A percentile compares a stretch with the other conserved stretches of the same genome.
Conservation (phyloP, 2,888 invertebrate genomes). For the Ligdia adustata region DNA sequence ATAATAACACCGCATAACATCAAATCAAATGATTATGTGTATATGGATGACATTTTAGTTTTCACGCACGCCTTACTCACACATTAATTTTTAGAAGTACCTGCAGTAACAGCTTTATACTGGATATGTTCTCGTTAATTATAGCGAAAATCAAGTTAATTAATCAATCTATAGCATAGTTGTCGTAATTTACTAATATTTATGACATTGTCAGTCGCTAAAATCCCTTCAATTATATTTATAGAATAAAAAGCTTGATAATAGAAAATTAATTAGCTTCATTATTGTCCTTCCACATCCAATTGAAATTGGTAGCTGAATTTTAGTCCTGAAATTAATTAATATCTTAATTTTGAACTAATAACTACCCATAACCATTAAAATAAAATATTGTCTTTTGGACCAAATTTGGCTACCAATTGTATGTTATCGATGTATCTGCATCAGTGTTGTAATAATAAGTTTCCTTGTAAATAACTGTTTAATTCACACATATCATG, state of each 20-base stretch:
- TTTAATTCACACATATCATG: constrained; percentile 30
- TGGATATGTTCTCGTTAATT: too few relatives aligned
- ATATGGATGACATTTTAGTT: constrained; percentile 11
- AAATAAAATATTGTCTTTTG: constrained; percentile 78
- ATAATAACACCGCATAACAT: neutral
- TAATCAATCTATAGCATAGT: too few relatives aligned
- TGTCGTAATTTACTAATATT: too few relatives aligned
- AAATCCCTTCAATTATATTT: too few relatives aligned
- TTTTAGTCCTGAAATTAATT: constrained; percentile 49
- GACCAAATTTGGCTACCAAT: constrained; percentile 75
- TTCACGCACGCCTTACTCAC: too few relatives aligned
- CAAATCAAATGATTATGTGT: neutral
- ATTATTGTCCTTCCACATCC: constrained; percentile 31
- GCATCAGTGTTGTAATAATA: neutral
- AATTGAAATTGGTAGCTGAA: constrained; percentile 71
- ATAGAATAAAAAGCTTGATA: constrained; percentile 20
- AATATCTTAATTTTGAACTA: constrained; percentile 31
- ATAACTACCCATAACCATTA: constrained; percentile 31
- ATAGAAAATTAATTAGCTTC: constrained; percentile 21
- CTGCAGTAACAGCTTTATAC: too few relatives aligned
- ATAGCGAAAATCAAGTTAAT: too few relatives aligned
- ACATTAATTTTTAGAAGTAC: neutral
- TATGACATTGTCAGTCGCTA: too few relatives aligned
- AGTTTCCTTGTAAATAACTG: constrained; percentile 16
- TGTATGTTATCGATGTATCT: constrained; percentile 10